phyloP scores from a whole-genome alignment of 2,113 vertebrate genomes.

The Neolamprologus caudopunctatus region DNA sequence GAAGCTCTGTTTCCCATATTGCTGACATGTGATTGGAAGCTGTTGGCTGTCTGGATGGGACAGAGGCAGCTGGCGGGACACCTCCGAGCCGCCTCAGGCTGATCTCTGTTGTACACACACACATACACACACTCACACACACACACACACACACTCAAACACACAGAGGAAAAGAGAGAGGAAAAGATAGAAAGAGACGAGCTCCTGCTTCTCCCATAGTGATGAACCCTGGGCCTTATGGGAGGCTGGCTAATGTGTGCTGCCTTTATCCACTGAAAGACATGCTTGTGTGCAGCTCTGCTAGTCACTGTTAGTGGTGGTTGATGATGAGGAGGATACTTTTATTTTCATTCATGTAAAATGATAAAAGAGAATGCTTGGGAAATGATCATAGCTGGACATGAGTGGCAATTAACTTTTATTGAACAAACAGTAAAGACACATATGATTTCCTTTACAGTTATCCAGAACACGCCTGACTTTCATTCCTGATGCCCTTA shows the following conservation, averaged over 20 bases:
- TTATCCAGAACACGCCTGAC: not conserved
- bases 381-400: not conserved
- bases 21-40: slow-evolving; percentile 74
- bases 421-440: not conserved
- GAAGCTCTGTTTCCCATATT: slow-evolving; percentile 74
- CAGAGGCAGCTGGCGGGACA: slow-evolving; percentile 70
- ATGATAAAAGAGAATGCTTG: not conserved
- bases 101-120: slow-evolving; percentile 32
- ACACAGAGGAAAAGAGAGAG: not conserved
- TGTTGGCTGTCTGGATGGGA: slow-evolving; percentile 73
- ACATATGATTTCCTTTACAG: not conserved
- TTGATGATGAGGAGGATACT: not conserved
- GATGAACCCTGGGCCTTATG: slow-evolving; percentile 30
- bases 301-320: not conserved
- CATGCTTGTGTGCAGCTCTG: not conserved
- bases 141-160: not conserved
- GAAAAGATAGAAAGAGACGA: not conserved
- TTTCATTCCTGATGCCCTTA: not conserved
- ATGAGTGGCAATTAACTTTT: not conserved
- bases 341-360: not conserved
- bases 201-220: slow-evolving; percentile 28
- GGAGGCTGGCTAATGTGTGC: slow-evolving; percentile 11
- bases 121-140: not conserved
- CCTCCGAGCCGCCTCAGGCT: slow-evolving; percentile 60
- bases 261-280: slow-evolving; percentile 6